A percentile compares a stretch with the other conserved stretches of the same genome.
Evolutionary conservation across 2,113 vertebrate species (phyloP).

Genomic region (Daubentonia madagascariensis): DNA sequence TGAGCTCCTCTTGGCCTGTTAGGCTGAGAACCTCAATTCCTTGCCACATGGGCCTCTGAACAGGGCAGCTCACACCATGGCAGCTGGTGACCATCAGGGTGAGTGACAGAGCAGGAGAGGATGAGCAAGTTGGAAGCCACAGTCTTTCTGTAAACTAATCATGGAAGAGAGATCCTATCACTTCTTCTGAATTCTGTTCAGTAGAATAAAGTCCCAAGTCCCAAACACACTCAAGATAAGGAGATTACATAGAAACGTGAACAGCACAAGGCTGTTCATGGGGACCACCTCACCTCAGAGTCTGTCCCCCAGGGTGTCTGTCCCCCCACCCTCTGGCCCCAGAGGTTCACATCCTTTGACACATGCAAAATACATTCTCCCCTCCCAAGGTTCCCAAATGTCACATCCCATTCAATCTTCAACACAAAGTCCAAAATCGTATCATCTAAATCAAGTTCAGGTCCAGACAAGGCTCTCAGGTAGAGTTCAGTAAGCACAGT

Average conservation of each 20-base stretch:
- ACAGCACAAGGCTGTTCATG: background rate
- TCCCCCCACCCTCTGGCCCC: background rate
- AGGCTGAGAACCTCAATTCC: background rate
- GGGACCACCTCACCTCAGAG: accelerated
- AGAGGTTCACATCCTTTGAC: background rate
- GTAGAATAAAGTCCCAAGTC: background rate
- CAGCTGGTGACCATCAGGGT: background rate
- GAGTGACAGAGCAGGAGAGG: background rate
- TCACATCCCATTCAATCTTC: background rate
- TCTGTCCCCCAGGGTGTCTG: no score
- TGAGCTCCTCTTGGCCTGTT: background rate
- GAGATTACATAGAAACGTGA: background rate
- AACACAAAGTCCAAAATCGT: background rate
- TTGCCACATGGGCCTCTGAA: background rate
- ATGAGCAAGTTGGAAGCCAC: background rate
- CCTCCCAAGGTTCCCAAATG: background rate
- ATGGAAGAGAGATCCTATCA: background rate
- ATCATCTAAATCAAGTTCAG: background rate
- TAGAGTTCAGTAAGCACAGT: background rate
- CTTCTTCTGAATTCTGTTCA: background rate
- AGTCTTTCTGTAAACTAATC: background rate
- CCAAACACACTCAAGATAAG: background rate
- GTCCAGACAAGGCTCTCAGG: background rate
- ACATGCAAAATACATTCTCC: background rate
- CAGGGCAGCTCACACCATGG: background rate